A percentile compares a stretch with the other conserved stretches of the same genome.
These are phyloP conservation scores for Dryas iulia DNA, from an alignment of 1,140 invertebrate species.

Conservation along the genomic window DNA sequence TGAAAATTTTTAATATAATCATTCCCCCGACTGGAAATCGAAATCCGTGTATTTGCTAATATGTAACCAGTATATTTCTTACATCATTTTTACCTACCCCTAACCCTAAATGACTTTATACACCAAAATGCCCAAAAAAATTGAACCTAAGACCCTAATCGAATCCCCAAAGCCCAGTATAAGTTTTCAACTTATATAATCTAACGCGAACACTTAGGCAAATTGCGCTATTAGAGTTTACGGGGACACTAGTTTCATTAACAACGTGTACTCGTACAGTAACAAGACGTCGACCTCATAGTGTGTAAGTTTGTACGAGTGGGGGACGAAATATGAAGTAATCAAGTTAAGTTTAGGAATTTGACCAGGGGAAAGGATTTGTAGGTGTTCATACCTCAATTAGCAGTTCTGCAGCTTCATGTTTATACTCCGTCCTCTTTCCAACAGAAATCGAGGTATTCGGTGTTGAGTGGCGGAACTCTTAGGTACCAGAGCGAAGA, in stretches of 20 bases:
- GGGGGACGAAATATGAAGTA: not conserved
- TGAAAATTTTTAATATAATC: too few relatives aligned
- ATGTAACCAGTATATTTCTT: not conserved
- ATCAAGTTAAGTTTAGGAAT: too few relatives aligned
- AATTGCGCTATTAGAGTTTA: slow-evolving; percentile 1
- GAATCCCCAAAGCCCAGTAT: not conserved
- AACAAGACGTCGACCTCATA: not conserved
- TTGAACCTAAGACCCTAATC: not conserved
- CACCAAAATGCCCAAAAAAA: not conserved
- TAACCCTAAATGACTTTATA: not conserved
- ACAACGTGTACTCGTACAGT: too few relatives aligned
- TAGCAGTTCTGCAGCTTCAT: too few relatives aligned
- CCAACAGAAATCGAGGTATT: too few relatives aligned
- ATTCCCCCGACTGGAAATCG: too few relatives aligned
- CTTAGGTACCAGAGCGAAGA: too few relatives aligned
- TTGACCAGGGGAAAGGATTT: too few relatives aligned
- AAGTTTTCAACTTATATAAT: slow-evolving; percentile 1
- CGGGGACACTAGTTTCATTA: not conserved
- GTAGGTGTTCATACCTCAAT: too few relatives aligned
- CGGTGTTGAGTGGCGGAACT: too few relatives aligned
- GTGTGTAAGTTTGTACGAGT: not conserved
- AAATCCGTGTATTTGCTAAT: too few relatives aligned
- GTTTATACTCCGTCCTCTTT: too few relatives aligned
- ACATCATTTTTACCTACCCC: not conserved
- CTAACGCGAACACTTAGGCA: not conserved